Conservation (phyloP, 2,797 vertebrate genomes). For the Sebastes cheni region DNA sequence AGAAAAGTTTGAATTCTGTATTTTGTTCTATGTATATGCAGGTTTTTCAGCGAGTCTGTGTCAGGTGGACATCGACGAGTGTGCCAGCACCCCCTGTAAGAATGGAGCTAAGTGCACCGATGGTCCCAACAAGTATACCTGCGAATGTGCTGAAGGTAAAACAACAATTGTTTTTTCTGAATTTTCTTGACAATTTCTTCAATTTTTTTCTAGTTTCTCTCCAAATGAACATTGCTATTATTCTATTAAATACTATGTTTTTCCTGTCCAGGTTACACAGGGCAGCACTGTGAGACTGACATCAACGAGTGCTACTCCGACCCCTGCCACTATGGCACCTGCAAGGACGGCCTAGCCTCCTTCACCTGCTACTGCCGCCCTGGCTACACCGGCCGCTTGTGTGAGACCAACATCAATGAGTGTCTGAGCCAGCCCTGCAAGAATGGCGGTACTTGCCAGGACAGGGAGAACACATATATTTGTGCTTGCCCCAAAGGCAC, state of each 20-base stretch:
- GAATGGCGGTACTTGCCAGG: constrained; percentile 94
- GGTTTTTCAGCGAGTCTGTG: constrained; percentile 94
- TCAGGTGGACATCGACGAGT: constrained; percentile 95
- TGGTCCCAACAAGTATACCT: constrained; percentile 95
- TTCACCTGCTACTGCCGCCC: constrained; percentile 93
- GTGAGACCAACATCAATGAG: constrained; percentile 96
- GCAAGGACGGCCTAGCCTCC: constrained; percentile 90
- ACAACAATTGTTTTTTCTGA: neutral
- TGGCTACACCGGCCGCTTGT: constrained; percentile 92
- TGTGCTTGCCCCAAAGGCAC: constrained; percentile 95
- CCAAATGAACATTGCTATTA: neutral
- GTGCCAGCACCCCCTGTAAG: constrained; percentile 95
- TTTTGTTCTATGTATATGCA: constrained; percentile 54
- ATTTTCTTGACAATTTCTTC: neutral
- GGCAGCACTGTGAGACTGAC: constrained; percentile 91
- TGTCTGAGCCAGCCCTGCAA: constrained; percentile 96
- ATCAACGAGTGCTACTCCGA: constrained; percentile 93
- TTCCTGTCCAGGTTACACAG: constrained; percentile 86
- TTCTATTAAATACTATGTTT: neutral
- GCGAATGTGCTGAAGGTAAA: constrained; percentile 95
- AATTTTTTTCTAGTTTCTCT: neutral
- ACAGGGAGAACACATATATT: constrained; percentile 90
- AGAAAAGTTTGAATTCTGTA: neutral
- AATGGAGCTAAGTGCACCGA: constrained; percentile 95
- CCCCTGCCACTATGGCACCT: constrained; percentile 95